A percentile compares a stretch with the other conserved stretches of the same genome.
Evolutionary conservation across 2,888 invertebrate species (phyloP).

Genomic region (Ernsta delagoae): DNA sequence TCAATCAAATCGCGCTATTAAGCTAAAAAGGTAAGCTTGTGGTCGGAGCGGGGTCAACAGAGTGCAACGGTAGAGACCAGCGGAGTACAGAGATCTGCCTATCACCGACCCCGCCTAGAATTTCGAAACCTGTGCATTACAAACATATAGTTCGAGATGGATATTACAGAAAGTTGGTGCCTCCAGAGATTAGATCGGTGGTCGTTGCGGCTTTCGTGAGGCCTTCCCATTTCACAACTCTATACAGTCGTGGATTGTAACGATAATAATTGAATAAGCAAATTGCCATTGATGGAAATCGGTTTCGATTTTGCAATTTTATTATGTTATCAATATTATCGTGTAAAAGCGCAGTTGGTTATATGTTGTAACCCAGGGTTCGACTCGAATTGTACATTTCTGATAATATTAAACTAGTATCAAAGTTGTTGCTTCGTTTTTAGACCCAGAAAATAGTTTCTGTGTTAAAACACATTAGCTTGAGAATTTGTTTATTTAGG

Average conservation of each 20-base stretch:
- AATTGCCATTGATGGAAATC: conserved; percentile 12
- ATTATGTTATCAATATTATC: background rate
- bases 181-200: conserved; percentile 10
- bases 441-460: background rate
- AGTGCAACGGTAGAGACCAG: too few relatives aligned
- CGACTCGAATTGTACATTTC: too few relatives aligned
- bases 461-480: too few relatives aligned
- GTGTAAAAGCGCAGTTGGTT: background rate
- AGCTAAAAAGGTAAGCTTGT: conserved; percentile 34
- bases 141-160: background rate
- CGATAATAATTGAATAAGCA: conserved; percentile 32
- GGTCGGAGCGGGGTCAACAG: conserved; percentile 27
- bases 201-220: conserved; percentile 1
- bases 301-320: conserved; percentile 8
- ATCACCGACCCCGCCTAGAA: too few relatives aligned
- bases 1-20: conserved; percentile 31
- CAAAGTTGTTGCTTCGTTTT: background rate
- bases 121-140: too few relatives aligned
- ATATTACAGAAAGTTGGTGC: conserved; percentile 10
- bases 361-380: too few relatives aligned
- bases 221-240: conserved; percentile 14
- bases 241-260: conserved; percentile 24
- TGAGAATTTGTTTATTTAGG: too few relatives aligned
- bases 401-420: too few relatives aligned
- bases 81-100: too few relatives aligned